phyloP scores from a whole-genome alignment of 2,888 invertebrate genomes.

The Stictocephala bisonia region DNA sequence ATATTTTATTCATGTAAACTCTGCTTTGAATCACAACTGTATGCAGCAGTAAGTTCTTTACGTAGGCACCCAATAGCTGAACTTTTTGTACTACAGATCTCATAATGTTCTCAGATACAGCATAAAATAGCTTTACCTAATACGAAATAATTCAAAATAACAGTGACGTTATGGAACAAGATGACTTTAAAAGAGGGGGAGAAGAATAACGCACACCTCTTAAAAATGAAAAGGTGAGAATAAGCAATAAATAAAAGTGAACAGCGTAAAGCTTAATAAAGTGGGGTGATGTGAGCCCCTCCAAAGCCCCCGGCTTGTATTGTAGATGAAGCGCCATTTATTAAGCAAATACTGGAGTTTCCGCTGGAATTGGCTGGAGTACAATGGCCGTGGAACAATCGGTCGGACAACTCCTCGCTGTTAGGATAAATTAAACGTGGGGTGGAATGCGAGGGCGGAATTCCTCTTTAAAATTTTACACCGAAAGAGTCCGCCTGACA shows the following conservation, averaged over 20 bases:
- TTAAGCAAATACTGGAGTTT: conserved; percentile 43
- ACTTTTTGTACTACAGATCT: too few relatives aligned
- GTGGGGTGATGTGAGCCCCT: not conserved
- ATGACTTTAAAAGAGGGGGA: too few relatives aligned
- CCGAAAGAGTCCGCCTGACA: conserved; percentile 21
- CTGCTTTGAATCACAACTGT: too few relatives aligned
- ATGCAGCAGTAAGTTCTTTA: too few relatives aligned
- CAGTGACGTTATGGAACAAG: too few relatives aligned
- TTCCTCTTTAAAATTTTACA: conserved; percentile 41
- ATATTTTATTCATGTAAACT: too few relatives aligned
- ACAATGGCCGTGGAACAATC: conserved; percentile 43
- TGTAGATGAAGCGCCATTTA: conserved; percentile 47
- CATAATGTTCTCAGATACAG: too few relatives aligned
- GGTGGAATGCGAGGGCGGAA: not conserved
- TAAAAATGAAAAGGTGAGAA: conserved; percentile 32
- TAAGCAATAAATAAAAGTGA: conserved; percentile 40
- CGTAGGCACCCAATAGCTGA: too few relatives aligned
- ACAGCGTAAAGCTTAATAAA: conserved; percentile 38
- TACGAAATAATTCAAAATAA: too few relatives aligned
- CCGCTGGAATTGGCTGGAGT: conserved; percentile 34
- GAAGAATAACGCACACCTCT: conserved; percentile 8
- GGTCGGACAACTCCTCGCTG: conserved; percentile 36
- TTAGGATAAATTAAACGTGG: conserved; percentile 45
- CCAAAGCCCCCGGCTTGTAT: not conserved
- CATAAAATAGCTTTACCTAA: too few relatives aligned